Percentiles rank a stretch among this genome's conserved stretches.
These are phyloP conservation scores for Podarcis siculus DNA, from an alignment of 2,797 vertebrate genomes.

Conservation along the genomic window DNA sequence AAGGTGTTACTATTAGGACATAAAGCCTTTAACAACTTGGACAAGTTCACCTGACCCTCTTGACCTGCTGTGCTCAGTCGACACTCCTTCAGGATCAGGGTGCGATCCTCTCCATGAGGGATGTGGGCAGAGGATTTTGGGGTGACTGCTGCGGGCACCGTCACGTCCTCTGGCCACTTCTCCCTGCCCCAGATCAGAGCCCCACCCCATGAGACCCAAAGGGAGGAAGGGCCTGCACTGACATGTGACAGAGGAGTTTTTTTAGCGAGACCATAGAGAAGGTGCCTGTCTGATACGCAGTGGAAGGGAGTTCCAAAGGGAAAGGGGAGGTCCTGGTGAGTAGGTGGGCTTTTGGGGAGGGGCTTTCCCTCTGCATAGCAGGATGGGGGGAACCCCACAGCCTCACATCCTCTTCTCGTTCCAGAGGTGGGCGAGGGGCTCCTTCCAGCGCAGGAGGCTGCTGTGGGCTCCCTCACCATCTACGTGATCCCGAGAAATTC, in stretches of 20 bases:
- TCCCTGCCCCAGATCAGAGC: background rate
- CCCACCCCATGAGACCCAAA: too few species aligned
- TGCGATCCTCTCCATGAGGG: background rate
- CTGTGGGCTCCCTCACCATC: conserved; percentile 85
- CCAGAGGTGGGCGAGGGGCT: conserved; percentile 87
- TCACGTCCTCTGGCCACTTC: background rate
- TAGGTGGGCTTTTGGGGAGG: background rate
- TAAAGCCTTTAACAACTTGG: too few species aligned
- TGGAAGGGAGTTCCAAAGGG: too few species aligned
- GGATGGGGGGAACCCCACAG: background rate
- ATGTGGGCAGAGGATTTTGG: background rate
- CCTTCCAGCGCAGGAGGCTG: conserved; percentile 78
- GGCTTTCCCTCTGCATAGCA: background rate
- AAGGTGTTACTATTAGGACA: too few species aligned
- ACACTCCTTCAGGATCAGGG: background rate
- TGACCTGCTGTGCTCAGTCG: too few species aligned
- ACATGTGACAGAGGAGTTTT: too few species aligned
- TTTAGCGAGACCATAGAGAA: too few species aligned
- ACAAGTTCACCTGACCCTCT: too few species aligned
- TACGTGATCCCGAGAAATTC: conserved; percentile 88
- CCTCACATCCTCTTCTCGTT: background rate
- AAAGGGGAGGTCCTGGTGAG: background rate
- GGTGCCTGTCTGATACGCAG: too few species aligned
- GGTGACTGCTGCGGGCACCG: background rate
- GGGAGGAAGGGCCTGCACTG: too few species aligned